Base-by-base conservation (phyloP, 2,113 vertebrate genomes). In the Pachyramphus minor region DNA sequence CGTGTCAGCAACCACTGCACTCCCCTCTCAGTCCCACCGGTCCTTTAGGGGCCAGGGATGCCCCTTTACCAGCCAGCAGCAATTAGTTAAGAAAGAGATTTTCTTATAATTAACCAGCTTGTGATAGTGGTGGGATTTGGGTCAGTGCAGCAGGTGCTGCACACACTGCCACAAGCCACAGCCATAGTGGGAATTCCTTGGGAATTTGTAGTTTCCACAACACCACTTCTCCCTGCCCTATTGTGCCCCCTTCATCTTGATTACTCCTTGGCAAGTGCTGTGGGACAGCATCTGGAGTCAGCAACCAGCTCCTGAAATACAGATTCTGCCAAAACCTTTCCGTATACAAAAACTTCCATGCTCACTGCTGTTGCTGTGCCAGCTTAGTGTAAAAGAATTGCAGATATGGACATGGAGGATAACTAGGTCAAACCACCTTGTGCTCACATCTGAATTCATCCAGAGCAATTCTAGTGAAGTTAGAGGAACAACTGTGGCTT, bases 381-480 rank as follows among this genome's bases (percentile, higher is more conserved):
- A 5, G 17, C 69, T 81, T 41, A 62, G 41, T 14, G 31, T 35
- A 47, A 3, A 11, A 73, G 35, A 89, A 64, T 4, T 80, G 75
- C 49, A 91, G 52, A 35, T 33, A 33, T 9, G 12, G n/a, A 14
- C 59, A 52, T 3, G 39, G 20, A 85, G 17, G 44, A 62, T 71
- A 95, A 91, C 47, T 45, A 85, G 78, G 66, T 73, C 22, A 23
- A 89, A 66, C 41, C 55, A 95, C 52, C 31, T 50, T 92, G 72
- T 72, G 11, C n/a, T 92, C 41, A 28, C 16, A 55, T 59, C n/a
- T 84, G 62, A 95, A 94, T 28, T 78, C 71, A 76, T 33, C 19
- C 58, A 80, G 63, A 84, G 42, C 1, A 0, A 47, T 85, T 91
- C 89, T n/a, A 49, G 12, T 55, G 56, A 96, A 92, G 62, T 31